These are phyloP conservation scores for Papilio glaucus DNA, from an alignment of 1,140 invertebrate species.

Conservation along the genomic window DNA sequence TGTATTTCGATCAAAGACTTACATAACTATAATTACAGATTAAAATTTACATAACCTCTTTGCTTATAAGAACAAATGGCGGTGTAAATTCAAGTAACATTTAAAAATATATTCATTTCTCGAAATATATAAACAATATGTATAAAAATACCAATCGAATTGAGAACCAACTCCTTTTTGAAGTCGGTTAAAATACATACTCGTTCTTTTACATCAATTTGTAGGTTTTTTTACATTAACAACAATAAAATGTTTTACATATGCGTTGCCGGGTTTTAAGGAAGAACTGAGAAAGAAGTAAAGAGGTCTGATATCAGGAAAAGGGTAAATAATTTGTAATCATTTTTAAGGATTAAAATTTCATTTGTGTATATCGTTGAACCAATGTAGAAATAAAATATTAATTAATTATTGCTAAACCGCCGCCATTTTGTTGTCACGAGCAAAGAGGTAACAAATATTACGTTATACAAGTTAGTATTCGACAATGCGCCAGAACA, in stretches of 20 bases:
- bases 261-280: too few species aligned
- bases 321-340: neutral
- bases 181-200: too few species aligned
- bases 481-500: conserved; percentile 72
- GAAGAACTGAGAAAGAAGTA: too few species aligned
- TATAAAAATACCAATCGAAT: too few species aligned
- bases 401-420: neutral
- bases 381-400: neutral
- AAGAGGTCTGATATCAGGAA: too few species aligned
- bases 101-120: neutral
- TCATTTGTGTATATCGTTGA: neutral
- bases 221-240: too few species aligned
- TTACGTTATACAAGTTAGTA: conserved; percentile 34
- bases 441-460: conserved; percentile 32
- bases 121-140: too few species aligned
- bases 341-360: neutral
- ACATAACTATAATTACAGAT: conserved; percentile 31
- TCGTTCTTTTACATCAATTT: too few species aligned
- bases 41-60: conserved; percentile 33
- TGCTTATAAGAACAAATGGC: conserved; percentile 27
- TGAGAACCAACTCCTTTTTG: too few species aligned
- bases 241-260: too few species aligned
- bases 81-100: neutral
- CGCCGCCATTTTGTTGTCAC: conserved; percentile 21
- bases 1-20: conserved; percentile 32